Evolutionary conservation across 2,888 invertebrate species (phyloP), one percentile per base, ranked within the genome.

Genomic region (Abrostola tripartita): DNA sequence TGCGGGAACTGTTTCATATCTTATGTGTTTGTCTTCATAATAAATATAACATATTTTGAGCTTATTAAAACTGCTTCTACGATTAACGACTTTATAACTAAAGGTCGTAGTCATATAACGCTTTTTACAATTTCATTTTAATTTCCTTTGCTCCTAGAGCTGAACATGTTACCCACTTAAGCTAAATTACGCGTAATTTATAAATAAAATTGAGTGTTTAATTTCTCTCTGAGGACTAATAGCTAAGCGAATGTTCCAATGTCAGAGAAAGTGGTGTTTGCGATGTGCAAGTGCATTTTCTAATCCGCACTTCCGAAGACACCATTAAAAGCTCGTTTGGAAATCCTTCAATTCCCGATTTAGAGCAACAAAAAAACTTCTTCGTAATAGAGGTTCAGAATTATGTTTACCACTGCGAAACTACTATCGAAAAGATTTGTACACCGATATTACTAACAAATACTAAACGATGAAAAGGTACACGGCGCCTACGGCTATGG

Each of bases 251-350:
- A 70, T 78, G 79, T 81, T 83, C 86, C 88, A 87, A 87, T 87
- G 88, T 83, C 88, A 89, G 92, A 88, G 92, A 93, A 92, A 92
- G 92, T 91, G 85, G 83, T 78, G 79, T 77, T 74, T 80, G 81
- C 79, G 82, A 85, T 85, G 85, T 82, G 86, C 87, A 71, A 74
- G 71, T 83, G 84, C 83, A 82, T 90, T 90, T 90, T 89, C 90
- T 90, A 90, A 89, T 88, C 83, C 79, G 70, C 80, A 85, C 85
- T 86, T 87, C 88, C 87, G 82, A 85, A 76, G 78, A 65, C 54
- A 80, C 78, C 76, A 79, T 83, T 81, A 83, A 76, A 65, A 71
- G 53, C 68, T 68, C 72, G 53, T 79, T 75, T 74, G 58, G 63
- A 52, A 49, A 74, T 52, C 69, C 44, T 47, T 47, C 14, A 47